phyloP scores from a whole-genome alignment of 2,113 vertebrate species.

The Rhabdomys dilectus region DNA sequence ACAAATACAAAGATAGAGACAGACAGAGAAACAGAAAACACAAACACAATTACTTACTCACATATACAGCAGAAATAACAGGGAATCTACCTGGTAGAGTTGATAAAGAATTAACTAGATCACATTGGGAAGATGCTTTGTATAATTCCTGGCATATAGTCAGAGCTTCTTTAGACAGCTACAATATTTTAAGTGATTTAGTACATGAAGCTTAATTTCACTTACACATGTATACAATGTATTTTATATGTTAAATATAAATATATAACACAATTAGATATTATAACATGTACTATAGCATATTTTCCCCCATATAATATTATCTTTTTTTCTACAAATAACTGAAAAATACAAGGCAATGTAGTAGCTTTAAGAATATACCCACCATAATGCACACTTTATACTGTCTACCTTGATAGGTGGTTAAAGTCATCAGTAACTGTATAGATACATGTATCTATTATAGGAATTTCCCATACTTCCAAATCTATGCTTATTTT shows the following conservation, averaged over 20 bases:
- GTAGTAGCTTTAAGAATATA: not conserved
- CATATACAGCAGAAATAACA: not conserved
- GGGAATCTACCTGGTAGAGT: not conserved
- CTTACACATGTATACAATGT: not conserved
- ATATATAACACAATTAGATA: not conserved
- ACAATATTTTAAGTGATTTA: conserved; percentile 47
- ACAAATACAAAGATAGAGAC: not conserved
- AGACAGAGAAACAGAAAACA: not conserved
- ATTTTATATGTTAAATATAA: conserved; percentile 11
- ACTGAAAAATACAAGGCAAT: conserved; percentile 23
- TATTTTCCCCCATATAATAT: not conserved
- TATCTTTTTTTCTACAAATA: conserved; percentile 17
- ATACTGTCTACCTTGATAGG: not conserved
- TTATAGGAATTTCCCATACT: not conserved
- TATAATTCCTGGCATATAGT: not conserved
- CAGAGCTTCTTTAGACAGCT: not conserved
- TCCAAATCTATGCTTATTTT: not conserved
- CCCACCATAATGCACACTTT: not conserved
- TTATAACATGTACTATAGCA: not conserved
- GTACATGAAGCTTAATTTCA: conserved; percentile 24
- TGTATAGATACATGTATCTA: not conserved
- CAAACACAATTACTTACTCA: not conserved
- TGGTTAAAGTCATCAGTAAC: not conserved
- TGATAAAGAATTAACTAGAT: conserved; percentile 23
- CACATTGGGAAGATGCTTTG: not conserved